Evolutionary conservation across 2,113 vertebrate species (phyloP).

Genomic region (Lophura nycthemera): DNA sequence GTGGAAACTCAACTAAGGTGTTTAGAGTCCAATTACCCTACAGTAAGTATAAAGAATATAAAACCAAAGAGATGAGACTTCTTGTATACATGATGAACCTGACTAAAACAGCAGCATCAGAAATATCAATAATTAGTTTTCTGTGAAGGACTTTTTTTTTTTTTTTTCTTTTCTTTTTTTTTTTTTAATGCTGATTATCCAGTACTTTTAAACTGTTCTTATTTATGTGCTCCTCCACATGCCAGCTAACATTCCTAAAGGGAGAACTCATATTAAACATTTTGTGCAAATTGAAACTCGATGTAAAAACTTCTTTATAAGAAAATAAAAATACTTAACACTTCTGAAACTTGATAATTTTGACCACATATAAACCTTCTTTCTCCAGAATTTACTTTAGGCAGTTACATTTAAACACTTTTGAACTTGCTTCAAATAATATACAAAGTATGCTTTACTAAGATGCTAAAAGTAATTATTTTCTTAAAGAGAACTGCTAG

Average conservation of each 20-base stretch:
- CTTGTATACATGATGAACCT: not conserved
- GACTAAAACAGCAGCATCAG: not conserved
- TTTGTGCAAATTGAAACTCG: not conserved
- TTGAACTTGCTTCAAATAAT: not conserved
- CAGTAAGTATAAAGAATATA: conserved; percentile 19
- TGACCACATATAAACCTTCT: not conserved
- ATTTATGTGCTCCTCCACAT: not conserved
- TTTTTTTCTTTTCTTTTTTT: not conserved
- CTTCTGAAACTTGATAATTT: not conserved
- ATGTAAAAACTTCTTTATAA: not conserved
- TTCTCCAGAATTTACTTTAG: not conserved
- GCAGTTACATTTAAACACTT: not conserved
- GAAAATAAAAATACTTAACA: not conserved
- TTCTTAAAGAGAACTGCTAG: not conserved
- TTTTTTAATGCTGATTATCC: not conserved
- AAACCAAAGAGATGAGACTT: not conserved
- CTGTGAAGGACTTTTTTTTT: not conserved
- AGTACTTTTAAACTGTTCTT: not conserved
- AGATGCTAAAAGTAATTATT: not conserved
- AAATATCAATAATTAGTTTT: not conserved
- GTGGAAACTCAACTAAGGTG: conserved; percentile 37
- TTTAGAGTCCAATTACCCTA: conserved; percentile 41
- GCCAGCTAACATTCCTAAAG: not conserved
- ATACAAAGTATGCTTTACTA: not conserved
- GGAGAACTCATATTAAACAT: not conserved